phyloP scores from a whole-genome alignment of 2,113 vertebrate genomes.

The Macaca mulatta region DNA sequence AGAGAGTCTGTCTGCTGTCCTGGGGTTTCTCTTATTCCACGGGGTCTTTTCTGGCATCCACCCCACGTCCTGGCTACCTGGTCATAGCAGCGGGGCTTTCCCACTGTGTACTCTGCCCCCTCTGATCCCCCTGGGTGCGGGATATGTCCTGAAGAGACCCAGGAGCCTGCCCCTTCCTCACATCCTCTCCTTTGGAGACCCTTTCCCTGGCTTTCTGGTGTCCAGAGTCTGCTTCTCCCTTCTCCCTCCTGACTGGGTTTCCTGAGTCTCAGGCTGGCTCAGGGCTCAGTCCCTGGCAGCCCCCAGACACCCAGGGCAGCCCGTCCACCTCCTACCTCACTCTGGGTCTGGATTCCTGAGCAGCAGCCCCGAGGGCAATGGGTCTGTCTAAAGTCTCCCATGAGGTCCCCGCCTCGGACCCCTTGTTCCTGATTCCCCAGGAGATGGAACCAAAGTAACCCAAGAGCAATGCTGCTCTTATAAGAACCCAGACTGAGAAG shows the following conservation, averaged over 20 bases:
- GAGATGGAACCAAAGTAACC: rapidly evolving
- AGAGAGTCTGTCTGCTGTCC: not conserved
- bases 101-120: rapidly evolving
- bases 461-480: rapidly evolving
- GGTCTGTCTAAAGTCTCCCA: rapidly evolving
- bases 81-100: not conserved
- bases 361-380: rapidly evolving
- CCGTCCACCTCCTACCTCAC: rapidly evolving
- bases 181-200: rapidly evolving
- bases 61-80: rapidly evolving
- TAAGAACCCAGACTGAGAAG: rapidly evolving
- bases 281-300: rapidly evolving
- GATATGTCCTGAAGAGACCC: rapidly evolving
- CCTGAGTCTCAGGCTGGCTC: rapidly evolving
- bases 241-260: too few relatives aligned
- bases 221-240: too few relatives aligned
- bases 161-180: rapidly evolving
- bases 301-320: rapidly evolving
- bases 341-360: rapidly evolving
- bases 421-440: not conserved
- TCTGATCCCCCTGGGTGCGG: too few relatives aligned
- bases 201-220: rapidly evolving
- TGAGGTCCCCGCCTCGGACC: rapidly evolving
- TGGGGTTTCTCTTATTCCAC: not conserved
- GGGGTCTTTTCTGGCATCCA: not conserved